Evolutionary conservation across 1,140 invertebrate species (phyloP).

Genomic region (Leptopilina clavipes): DNA sequence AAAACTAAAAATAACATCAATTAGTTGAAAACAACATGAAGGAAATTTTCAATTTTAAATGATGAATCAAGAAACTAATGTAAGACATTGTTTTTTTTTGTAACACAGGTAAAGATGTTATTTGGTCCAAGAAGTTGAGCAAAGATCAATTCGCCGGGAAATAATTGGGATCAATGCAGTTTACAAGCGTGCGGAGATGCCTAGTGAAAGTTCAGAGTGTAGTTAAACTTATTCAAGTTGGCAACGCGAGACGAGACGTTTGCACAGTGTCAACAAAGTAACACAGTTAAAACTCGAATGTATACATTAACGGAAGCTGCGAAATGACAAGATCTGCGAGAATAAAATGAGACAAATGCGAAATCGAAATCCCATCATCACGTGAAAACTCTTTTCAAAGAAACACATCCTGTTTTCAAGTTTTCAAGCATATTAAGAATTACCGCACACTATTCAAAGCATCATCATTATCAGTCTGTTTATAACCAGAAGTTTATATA

Average conservation of each 20-base stretch:
- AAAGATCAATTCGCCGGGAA: not conserved
- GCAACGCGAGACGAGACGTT: slow-evolving; percentile 1
- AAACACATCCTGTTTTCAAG: not conserved
- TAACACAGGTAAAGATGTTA: not conserved
- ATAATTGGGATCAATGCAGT: slow-evolving; percentile 1
- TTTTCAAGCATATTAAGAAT: slow-evolving; percentile 1
- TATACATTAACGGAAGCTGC: not conserved
- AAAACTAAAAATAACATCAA: no score
- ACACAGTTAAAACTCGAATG: not conserved
- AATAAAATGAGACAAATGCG: not conserved
- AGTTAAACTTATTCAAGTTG: slow-evolving; percentile 14
- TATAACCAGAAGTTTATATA: not conserved
- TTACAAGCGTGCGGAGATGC: slow-evolving; percentile 8
- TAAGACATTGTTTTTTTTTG: not conserved
- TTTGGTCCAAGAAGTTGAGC: not conserved
- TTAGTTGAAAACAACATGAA: no score
- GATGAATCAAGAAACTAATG: no score
- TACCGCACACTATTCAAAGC: not conserved
- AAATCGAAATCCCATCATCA: slow-evolving; percentile 19
- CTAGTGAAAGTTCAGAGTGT: slow-evolving; percentile 25
- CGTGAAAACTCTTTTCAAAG: not conserved
- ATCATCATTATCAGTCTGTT: no score
- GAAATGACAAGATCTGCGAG: not conserved
- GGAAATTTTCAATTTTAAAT: no score
- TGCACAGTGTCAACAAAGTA: slow-evolving; percentile 8